A percentile compares a stretch with the other conserved stretches of the same genome.
Conservation (phyloP, 2,888 invertebrate genomes). For the Deroplatys truncata region DNA sequence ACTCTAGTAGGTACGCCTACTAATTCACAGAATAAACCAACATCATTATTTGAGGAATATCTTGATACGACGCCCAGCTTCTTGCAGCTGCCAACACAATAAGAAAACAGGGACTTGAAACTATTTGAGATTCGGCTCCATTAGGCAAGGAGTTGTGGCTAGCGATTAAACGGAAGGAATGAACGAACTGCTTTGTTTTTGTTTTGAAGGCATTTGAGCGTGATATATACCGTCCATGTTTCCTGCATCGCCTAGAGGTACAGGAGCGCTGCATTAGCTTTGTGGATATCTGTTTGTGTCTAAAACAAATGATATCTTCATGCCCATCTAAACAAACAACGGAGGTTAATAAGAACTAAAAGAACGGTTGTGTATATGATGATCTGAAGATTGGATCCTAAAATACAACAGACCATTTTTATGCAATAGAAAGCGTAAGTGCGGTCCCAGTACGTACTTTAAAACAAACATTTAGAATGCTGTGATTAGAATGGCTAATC, state of each 20-base stretch:
- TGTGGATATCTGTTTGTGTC: background rate
- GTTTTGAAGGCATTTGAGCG: background rate
- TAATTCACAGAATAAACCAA: background rate
- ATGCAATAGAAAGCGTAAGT: too few relatives aligned
- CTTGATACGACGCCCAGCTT: background rate
- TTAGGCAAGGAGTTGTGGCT: background rate
- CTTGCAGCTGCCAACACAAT: background rate
- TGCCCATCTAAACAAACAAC: background rate
- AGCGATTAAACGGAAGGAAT: background rate
- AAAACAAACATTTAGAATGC: too few relatives aligned
- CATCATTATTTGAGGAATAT: background rate
- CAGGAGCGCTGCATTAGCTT: background rate
- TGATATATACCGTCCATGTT: background rate
- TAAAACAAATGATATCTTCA: background rate
- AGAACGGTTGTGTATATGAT: background rate
- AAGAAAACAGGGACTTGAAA: background rate
- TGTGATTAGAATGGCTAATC: too few relatives aligned
- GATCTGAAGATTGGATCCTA: background rate
- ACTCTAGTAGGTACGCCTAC: background rate
- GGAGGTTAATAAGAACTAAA: background rate
- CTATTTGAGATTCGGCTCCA: background rate
- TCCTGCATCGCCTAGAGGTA: background rate
- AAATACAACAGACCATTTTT: background rate
- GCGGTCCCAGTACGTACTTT: too few relatives aligned
- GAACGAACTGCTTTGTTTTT: background rate